A percentile compares a stretch with the other conserved stretches of the same genome.
These are phyloP conservation scores for Ameiurus melas DNA, from an alignment of 2,113 vertebrate genomes.

Conservation along the genomic window DNA sequence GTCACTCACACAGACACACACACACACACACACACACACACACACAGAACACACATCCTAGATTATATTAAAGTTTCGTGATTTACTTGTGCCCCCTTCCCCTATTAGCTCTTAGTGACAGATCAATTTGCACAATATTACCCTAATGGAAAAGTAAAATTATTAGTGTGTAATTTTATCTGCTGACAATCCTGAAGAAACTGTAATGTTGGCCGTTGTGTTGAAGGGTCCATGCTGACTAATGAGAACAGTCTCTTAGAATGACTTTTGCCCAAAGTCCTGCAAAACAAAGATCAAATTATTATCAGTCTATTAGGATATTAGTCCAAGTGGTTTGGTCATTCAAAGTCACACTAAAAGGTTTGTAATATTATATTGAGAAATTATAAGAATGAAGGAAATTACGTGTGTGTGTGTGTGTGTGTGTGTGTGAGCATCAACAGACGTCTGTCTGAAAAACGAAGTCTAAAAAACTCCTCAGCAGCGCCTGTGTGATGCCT, in stretches of 20 bases:
- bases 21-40: background rate
- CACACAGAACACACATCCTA: background rate
- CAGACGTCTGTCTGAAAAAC: slow-evolving; percentile 3
- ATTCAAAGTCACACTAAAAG: background rate
- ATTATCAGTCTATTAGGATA: background rate
- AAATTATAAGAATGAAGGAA: background rate
- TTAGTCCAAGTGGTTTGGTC: background rate
- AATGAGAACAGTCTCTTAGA: background rate
- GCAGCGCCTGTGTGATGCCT: slow-evolving; percentile 33
- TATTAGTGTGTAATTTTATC: slow-evolving; percentile 44
- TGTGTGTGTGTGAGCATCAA: background rate
- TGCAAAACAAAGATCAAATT: background rate
- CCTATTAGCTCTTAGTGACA: background rate
- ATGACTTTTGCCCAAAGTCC: background rate
- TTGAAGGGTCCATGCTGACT: background rate
- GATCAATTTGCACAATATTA: background rate
- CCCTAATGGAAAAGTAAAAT: background rate
- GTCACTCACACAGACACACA: background rate
- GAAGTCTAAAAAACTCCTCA: slow-evolving; percentile 4
- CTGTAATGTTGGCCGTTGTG: background rate
- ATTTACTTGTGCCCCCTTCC: background rate
- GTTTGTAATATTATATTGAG: background rate
- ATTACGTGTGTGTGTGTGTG: background rate
- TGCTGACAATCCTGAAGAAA: slow-evolving; percentile 22
- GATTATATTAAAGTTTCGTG: background rate